Evolutionary conservation across 2,888 invertebrate species (phyloP).

Genomic region (Agelastica alni): DNA sequence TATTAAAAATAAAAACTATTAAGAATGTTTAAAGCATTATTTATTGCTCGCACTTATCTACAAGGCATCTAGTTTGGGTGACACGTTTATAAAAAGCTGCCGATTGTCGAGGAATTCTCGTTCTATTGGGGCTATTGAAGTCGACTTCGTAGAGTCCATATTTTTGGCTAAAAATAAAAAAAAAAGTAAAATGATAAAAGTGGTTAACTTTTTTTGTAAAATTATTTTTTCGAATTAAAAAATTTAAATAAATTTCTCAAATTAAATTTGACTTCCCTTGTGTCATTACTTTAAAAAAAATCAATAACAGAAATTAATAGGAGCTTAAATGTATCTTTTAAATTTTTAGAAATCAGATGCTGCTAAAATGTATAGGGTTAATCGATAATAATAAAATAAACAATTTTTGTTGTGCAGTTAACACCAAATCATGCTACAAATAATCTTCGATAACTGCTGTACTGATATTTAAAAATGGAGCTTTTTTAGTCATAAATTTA

Average conservation of each 20-base stretch:
- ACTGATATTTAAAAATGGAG: too few species aligned
- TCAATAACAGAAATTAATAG: too few species aligned
- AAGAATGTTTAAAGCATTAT: too few species aligned
- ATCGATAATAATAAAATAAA: background rate
- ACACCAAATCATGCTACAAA: too few species aligned
- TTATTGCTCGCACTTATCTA: constrained; percentile 33
- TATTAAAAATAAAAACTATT: too few species aligned
- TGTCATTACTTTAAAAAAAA: too few species aligned
- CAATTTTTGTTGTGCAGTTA: background rate
- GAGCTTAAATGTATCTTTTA: too few species aligned
- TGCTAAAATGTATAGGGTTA: background rate
- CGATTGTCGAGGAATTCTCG: constrained; percentile 69
- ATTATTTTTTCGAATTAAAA: background rate
- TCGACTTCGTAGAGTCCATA: constrained; percentile 75
- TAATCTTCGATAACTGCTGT: too few species aligned
- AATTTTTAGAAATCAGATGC: too few species aligned
- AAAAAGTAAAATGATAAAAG: too few species aligned
- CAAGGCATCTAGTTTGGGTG: constrained; percentile 50
- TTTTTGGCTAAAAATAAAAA: constrained; percentile 61
- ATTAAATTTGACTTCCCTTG: background rate
- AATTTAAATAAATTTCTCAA: background rate
- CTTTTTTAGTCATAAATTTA: too few species aligned
- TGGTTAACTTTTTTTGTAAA: too few species aligned
- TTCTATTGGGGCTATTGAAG: constrained; percentile 62
- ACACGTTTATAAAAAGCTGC: constrained; percentile 62